Base-by-base conservation (phyloP, 2,888 invertebrate species). In the Yponomeuta malinellus region DNA sequence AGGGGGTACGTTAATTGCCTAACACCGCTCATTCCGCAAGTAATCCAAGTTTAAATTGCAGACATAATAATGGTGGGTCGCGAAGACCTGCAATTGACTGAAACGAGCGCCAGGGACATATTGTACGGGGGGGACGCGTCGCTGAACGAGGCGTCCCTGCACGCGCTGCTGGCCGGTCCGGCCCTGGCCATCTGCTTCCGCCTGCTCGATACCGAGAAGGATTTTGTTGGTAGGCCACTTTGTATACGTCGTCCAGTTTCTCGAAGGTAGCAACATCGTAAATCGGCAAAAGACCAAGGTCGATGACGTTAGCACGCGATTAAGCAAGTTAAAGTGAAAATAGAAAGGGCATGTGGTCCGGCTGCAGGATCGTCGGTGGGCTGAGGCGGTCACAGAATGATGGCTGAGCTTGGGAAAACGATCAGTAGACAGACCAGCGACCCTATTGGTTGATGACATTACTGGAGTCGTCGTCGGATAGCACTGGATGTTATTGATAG, bases 1-100 rank as follows among this genome's bases (percentile, higher is more conserved):
- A 0, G 23, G 23, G 23, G 23, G 23, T 23, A 23, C 23, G 23
- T 23, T 23, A 23, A 23, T 23, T 23, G 23, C 23, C 23, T 23
- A 23, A 0, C 31, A 59, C 0, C 37, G 65, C 6, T 43, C 37
- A 65, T 9, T 65, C n/a, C 43, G 23, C 63, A 10, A 3, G 33
- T 43, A 43, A 8, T 8, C 8, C 10, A 15, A 43, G 9, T 33
- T 52, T 43, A 1, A 63, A 6, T 71, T 76, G 0, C 74, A 90
- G 91, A 87, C 72, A 88, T 90, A 2, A 82, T 89, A 70, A 91
- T 91, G 90, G 84, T 90, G 12, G 90, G 84, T 3, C 83, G 89
- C 15, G 91, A 91, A 77, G 85, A 83, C 48, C 68, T 90, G 1
- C 72, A 81, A 8, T 74, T 91, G 5, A 81, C 83, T 0, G 80